Evolutionary conservation across 1,140 invertebrate genomes (phyloP).

Genomic region (Diorhabda carinulata): DNA sequence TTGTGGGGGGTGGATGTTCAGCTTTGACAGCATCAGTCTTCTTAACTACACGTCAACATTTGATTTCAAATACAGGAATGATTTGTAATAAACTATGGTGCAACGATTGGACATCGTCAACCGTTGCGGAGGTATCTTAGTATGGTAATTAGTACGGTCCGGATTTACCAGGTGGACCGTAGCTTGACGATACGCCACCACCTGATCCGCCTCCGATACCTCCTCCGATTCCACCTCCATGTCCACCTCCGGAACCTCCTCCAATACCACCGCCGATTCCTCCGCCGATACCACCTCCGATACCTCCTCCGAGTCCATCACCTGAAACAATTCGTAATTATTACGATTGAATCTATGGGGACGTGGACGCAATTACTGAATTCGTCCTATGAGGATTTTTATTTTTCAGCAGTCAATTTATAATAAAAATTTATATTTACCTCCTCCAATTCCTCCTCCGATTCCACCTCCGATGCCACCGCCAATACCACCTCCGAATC

Average conservation of each 20-base stretch:
- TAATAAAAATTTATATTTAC: neutral
- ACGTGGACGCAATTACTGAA: too few species aligned
- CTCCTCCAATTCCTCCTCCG: constrained; percentile 15
- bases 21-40: neutral
- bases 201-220: constrained; percentile 33
- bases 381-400: neutral
- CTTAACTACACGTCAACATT: constrained; percentile 20
- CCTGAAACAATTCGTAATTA: constrained; percentile 1
- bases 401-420: neutral
- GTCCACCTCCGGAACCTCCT: constrained; percentile 30
- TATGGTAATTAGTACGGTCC: constrained; percentile 36
- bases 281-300: constrained; percentile 30
- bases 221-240: constrained; percentile 34
- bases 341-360: too few species aligned
- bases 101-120: neutral
- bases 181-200: constrained; percentile 38
- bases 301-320: constrained; percentile 16
- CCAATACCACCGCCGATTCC: constrained; percentile 31
- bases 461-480: constrained; percentile 27
- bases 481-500: constrained; percentile 30
- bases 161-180: constrained; percentile 42
- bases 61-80: constrained; percentile 18
- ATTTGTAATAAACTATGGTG: constrained; percentile 8
- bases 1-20: constrained; percentile 10
- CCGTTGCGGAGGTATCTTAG: constrained; percentile 19